phyloP scores from a whole-genome alignment of 2,797 vertebrate genomes.

The Pangasius sanitwongsei region DNA sequence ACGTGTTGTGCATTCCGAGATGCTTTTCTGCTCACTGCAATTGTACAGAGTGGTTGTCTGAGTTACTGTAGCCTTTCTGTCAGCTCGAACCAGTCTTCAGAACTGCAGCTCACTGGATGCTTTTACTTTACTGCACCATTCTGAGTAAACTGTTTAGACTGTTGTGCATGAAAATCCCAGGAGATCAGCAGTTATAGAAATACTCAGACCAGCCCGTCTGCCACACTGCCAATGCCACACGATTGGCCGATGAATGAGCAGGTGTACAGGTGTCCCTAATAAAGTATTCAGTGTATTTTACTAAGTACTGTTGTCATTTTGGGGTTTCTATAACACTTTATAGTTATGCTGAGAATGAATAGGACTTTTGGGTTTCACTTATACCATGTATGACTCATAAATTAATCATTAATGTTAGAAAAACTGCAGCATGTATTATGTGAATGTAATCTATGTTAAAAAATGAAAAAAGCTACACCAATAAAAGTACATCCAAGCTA shows the following conservation, averaged over 20 bases:
- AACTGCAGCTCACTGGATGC: too few relatives aligned
- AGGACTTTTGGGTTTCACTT: background rate
- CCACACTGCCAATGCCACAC: background rate
- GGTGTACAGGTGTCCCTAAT: background rate
- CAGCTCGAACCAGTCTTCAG: too few relatives aligned
- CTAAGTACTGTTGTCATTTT: background rate
- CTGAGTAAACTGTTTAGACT: too few relatives aligned
- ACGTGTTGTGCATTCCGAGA: too few relatives aligned
- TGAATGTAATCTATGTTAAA: background rate
- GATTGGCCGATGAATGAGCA: background rate
- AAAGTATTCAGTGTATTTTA: background rate
- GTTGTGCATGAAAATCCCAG: too few relatives aligned
- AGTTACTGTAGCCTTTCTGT: too few relatives aligned
- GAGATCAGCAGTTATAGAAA: too few relatives aligned
- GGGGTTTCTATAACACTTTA: background rate
- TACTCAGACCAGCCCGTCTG: too few relatives aligned
- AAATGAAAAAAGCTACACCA: background rate
- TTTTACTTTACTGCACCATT: too few relatives aligned
- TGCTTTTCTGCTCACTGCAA: too few relatives aligned
- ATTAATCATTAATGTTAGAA: background rate
- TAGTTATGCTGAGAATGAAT: background rate
- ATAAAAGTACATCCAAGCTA: background rate
- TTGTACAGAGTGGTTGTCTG: too few relatives aligned
- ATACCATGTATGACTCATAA: background rate
- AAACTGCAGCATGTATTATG: background rate